These are phyloP conservation scores for Epinotia ramella DNA, from an alignment of 2,888 invertebrate genomes.

Conservation along the genomic window DNA sequence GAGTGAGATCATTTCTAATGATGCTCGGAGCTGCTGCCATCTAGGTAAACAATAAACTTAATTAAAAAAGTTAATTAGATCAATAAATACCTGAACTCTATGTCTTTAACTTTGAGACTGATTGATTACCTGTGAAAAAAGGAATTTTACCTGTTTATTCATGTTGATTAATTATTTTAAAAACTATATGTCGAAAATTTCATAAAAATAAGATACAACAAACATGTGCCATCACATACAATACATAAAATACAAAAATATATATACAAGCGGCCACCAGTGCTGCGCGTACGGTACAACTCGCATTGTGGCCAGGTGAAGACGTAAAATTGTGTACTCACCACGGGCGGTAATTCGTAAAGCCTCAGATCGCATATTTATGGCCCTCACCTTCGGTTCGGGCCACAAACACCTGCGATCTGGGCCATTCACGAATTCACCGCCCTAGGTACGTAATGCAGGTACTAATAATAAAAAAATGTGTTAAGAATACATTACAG, in stretches of 20 bases:
- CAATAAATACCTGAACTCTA: background rate
- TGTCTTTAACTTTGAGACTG: background rate
- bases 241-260: background rate
- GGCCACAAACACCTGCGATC: too few relatives aligned
- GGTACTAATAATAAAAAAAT: too few relatives aligned
- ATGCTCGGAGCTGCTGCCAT: background rate
- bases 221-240: constrained; percentile 14
- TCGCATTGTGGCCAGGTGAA: too few relatives aligned
- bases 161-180: background rate
- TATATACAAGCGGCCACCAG: too few relatives aligned
- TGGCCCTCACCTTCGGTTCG: too few relatives aligned
- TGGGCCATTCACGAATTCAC: too few relatives aligned
- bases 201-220: background rate
- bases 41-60: background rate
- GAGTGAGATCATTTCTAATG: background rate
- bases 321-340: too few relatives aligned
- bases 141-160: background rate
- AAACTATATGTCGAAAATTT: background rate
- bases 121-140: background rate
- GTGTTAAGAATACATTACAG: too few relatives aligned
- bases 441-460: too few relatives aligned
- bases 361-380: too few relatives aligned
- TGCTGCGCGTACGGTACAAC: too few relatives aligned
- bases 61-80: background rate
- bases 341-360: too few relatives aligned